phyloP scores from a whole-genome alignment of 2,797 vertebrate species.

The Leptoclinus maculatus region DNA sequence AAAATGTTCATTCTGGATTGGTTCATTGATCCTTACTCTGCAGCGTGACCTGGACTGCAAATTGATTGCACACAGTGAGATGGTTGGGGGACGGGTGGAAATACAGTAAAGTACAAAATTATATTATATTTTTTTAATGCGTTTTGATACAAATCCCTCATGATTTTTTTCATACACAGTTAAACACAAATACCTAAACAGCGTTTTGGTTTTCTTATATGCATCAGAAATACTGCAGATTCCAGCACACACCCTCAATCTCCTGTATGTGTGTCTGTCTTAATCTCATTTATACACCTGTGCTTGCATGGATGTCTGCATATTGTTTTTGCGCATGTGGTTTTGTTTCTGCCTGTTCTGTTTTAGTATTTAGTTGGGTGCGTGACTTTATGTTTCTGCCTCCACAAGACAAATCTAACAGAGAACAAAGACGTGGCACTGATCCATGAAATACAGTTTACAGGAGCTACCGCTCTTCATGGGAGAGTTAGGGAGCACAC shows the following conservation, averaged over 20 bases:
- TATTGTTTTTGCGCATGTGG: conserved; percentile 14
- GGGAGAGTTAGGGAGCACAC: not conserved
- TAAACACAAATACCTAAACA: not conserved
- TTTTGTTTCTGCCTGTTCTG: conserved; percentile 28
- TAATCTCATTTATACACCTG: conserved; percentile 36
- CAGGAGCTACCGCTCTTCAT: conserved; percentile 12
- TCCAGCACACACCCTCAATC: not conserved
- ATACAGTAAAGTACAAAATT: not conserved
- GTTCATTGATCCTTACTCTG: conserved; percentile 5
- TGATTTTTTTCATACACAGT: not conserved
- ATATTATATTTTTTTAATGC: not conserved
- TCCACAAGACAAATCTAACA: conserved; percentile 20
- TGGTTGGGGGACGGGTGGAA: not conserved
- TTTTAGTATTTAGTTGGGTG: conserved; percentile 27
- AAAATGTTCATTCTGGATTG: not conserved
- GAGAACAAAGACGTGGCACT: conserved; percentile 46
- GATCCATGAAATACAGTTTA: conserved; percentile 32
- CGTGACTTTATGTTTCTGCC: conserved; percentile 23
- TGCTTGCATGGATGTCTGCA: conserved; percentile 14
- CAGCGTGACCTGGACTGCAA: not conserved
- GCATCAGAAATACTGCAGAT: not conserved
- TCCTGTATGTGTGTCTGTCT: not conserved
- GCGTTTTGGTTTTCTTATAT: not conserved
- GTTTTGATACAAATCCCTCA: not conserved
- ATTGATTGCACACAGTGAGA: conserved; percentile 1